Conservation (phyloP, 2,888 invertebrate species). For the Harpalus rubripes region DNA sequence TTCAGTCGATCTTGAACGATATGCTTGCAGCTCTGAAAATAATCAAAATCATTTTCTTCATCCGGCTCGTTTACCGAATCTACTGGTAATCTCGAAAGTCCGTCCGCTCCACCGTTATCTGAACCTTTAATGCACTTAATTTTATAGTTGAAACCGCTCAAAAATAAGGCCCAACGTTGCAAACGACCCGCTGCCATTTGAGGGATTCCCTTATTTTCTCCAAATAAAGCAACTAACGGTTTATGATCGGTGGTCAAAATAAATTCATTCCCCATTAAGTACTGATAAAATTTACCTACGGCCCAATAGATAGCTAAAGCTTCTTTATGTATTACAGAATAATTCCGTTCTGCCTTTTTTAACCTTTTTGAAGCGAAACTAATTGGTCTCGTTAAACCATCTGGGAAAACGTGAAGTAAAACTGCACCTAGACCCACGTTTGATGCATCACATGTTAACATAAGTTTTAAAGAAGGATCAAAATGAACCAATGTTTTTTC, state of each 20-base stretch:
- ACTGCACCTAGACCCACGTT: neutral
- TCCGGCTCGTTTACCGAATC: neutral
- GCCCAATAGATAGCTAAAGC: conserved; percentile 73
- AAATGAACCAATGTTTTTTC: neutral
- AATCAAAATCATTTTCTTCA: neutral
- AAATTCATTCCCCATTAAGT: conserved; percentile 71
- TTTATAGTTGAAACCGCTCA: conserved; percentile 67
- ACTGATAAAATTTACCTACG: too few species aligned
- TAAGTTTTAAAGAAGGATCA: neutral
- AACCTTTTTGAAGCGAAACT: neutral
- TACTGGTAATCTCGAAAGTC: conserved; percentile 64
- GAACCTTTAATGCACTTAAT: conserved; percentile 66
- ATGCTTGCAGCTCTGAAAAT: conserved; percentile 2
- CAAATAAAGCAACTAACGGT: conserved; percentile 71
- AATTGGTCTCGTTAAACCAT: neutral
- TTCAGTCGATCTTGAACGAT: neutral
- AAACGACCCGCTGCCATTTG: conserved; percentile 72
- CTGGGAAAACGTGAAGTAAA: neutral
- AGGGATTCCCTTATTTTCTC: conserved; percentile 72
- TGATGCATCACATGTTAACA: neutral
- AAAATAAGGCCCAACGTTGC: conserved; percentile 71
- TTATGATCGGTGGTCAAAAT: conserved; percentile 72
- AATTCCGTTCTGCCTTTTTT: conserved; percentile 70
- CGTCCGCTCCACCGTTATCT: conserved; percentile 65
- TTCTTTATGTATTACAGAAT: conserved; percentile 72